These are phyloP conservation scores for Diuraphis noxia DNA, from an alignment of 1,140 invertebrate genomes.

Conservation along the genomic window DNA sequence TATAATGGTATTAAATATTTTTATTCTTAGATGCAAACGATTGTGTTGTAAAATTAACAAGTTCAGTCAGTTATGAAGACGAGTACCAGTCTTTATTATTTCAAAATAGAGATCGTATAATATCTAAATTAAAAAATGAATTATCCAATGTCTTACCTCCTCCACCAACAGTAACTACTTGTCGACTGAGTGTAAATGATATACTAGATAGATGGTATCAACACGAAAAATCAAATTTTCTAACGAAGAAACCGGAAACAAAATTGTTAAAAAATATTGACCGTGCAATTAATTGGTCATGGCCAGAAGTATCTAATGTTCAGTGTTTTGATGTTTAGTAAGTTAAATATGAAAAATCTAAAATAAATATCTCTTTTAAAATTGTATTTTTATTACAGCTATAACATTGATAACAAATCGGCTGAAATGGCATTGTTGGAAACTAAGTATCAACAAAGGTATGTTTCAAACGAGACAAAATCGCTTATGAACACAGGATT, in stretches of 20 bases:
- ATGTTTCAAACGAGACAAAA: conserved; percentile 48
- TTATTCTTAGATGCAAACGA: conserved; percentile 36
- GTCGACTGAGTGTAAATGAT: conserved; percentile 38
- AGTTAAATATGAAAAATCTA: conserved; percentile 14
- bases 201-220: conserved; percentile 36
- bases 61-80: conserved; percentile 47
- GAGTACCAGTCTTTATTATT: conserved; percentile 49
- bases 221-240: conserved; percentile 23
- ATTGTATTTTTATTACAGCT: neutral
- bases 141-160: conserved; percentile 40
- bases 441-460: conserved; percentile 32
- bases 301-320: conserved; percentile 43
- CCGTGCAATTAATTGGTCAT: conserved; percentile 15
- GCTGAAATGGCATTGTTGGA: conserved; percentile 37
- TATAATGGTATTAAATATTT: neutral
- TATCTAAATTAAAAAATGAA: conserved; percentile 49
- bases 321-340: conserved; percentile 52
- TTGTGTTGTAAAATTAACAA: conserved; percentile 47
- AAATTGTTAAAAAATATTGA: conserved; percentile 47
- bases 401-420: conserved; percentile 44
- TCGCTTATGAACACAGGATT: conserved; percentile 36
- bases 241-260: conserved; percentile 23
- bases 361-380: neutral
- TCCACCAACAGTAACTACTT: conserved; percentile 49
- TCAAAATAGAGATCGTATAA: conserved; percentile 50